Evolutionary conservation across 2,888 invertebrate species (phyloP).

Genomic region (Salpingus planirostris): DNA sequence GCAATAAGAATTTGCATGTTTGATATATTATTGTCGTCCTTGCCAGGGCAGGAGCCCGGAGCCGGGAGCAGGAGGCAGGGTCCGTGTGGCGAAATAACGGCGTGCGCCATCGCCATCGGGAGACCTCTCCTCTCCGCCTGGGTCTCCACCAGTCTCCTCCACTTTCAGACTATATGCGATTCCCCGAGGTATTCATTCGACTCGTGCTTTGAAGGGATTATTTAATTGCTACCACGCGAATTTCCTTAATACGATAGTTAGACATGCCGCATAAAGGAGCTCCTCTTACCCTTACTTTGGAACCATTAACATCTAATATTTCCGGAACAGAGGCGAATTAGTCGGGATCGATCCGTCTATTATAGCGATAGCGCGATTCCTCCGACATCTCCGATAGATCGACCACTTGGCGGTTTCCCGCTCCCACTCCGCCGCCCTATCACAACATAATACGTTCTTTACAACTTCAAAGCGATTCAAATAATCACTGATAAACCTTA

Average conservation of each 20-base stretch:
- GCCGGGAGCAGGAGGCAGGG: too few relatives aligned
- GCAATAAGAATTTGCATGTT: slow-evolving; percentile 16
- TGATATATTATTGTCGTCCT: slow-evolving; percentile 15
- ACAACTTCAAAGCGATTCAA: slow-evolving; percentile 35
- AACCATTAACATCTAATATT: slow-evolving; percentile 41
- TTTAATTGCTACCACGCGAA: slow-evolving; percentile 41
- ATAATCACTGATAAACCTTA: slow-evolving; percentile 42
- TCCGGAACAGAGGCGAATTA: slow-evolving; percentile 27
- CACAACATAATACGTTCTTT: slow-evolving; percentile 29
- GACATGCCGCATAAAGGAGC: slow-evolving; percentile 39
- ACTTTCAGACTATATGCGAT: slow-evolving; percentile 22
- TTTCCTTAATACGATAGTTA: slow-evolving; percentile 42
- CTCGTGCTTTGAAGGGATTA: slow-evolving; percentile 45
- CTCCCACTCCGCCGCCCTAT: slow-evolving; percentile 3
- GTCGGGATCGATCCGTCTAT: slow-evolving; percentile 25
- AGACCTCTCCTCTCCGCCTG: too few relatives aligned
- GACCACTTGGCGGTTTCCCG: slow-evolving; percentile 10
- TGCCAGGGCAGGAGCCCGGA: too few relatives aligned
- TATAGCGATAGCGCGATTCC: slow-evolving; percentile 10
- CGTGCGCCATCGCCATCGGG: slow-evolving; percentile 8
- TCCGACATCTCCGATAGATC: slow-evolving; percentile 5
- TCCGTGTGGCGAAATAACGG: too few relatives aligned
- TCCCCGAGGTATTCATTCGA: slow-evolving; percentile 41
- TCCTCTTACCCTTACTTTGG: slow-evolving; percentile 40
- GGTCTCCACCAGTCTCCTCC: slow-evolving; percentile 7